Evolutionary conservation across 2,888 invertebrate genomes (phyloP).

Genomic region (Orthonychiurus folsomi): DNA sequence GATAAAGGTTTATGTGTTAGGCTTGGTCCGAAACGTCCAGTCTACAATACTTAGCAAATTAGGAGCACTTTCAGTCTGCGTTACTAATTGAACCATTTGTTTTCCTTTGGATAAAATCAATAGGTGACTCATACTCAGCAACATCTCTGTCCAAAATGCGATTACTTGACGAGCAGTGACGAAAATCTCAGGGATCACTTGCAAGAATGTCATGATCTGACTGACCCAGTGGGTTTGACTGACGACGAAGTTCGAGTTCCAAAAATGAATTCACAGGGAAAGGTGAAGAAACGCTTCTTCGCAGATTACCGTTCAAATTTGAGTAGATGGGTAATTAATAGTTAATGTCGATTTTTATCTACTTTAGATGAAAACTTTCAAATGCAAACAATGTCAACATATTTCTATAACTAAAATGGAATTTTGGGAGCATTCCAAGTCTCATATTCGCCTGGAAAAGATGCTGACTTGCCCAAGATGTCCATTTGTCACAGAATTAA

Average conservation of each 20-base stretch:
- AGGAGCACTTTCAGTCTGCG: no score
- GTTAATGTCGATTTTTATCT: slow-evolving; percentile 3
- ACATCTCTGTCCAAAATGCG: slow-evolving; percentile 47
- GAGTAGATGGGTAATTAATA: slow-evolving; percentile 1
- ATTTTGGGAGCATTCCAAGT: slow-evolving; percentile 83
- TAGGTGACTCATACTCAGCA: slow-evolving; percentile 40
- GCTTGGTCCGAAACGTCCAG: no score
- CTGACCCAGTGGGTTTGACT: slow-evolving; percentile 48
- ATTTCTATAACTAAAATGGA: slow-evolving; percentile 77
- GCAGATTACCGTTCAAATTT: no score
- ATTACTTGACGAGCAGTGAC: slow-evolving; percentile 50
- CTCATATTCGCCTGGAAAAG: slow-evolving; percentile 88
- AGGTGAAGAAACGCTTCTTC: slow-evolving; percentile 54
- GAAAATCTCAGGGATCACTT: slow-evolving; percentile 48
- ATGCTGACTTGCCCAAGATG: slow-evolving; percentile 82
- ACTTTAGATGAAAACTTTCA: slow-evolving; percentile 59
- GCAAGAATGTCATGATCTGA: slow-evolving; percentile 47
- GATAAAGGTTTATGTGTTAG: background rate
- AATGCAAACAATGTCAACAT: slow-evolving; percentile 86
- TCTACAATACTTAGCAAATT: no score
- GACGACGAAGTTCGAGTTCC: slow-evolving; percentile 48
- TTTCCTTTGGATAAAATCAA: slow-evolving; percentile 8
- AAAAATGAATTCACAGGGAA: slow-evolving; percentile 66
- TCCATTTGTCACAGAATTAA: slow-evolving; percentile 96
- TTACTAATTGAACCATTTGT: no score